Base-by-base conservation (phyloP, 2,113 vertebrate genomes). In the Atrichornis clamosus region DNA sequence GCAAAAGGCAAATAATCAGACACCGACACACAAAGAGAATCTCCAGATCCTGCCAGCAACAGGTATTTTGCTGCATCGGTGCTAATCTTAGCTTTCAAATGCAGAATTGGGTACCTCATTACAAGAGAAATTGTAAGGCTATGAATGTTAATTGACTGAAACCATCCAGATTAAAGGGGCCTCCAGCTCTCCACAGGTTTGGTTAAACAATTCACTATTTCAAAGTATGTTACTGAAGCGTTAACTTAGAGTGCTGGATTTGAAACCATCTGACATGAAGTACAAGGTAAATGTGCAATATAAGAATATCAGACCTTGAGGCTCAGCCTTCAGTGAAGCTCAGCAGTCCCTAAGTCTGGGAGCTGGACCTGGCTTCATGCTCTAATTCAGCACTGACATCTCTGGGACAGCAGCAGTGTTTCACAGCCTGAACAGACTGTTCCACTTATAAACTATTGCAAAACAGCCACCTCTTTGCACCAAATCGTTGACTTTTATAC, bases 161-260 rank as follows among this genome's bases (percentile, higher is more conserved):
- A 62, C 3, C 19, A 10, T 52, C 39, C 63, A 22, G 76, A 47
- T 63, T 90, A 33, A 84, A 78, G 73, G 23, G 33, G 27, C 18
- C 26, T 70, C 64, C 50, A 67, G 46, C n/a, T 88, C 28, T 64
- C 20, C 32, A 3, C 63, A 30, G 39, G 11, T 65, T 70, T 59
- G 30, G 42, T 69, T 32, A 13, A 93, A 76, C 11, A 67, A 55
- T 52, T 50, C 33, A 5, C 18, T 20, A 53, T 72, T 64, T 49
- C 74, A 41, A 13, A 26, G 53, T 12, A 7, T 15, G 1, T 35
- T 12, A 19, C 35, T 3, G 28, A 64, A 79, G 22, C 0, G 0
- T 55, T 67, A 55, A 15, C 3, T 46, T 9, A 11, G 1, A 35
- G 49, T 2, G 32, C 56, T 64, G 22, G 39, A 32, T 53, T 35